Evolutionary conservation across 2,113 vertebrate species (phyloP).

Genomic region (Castor canadensis): DNA sequence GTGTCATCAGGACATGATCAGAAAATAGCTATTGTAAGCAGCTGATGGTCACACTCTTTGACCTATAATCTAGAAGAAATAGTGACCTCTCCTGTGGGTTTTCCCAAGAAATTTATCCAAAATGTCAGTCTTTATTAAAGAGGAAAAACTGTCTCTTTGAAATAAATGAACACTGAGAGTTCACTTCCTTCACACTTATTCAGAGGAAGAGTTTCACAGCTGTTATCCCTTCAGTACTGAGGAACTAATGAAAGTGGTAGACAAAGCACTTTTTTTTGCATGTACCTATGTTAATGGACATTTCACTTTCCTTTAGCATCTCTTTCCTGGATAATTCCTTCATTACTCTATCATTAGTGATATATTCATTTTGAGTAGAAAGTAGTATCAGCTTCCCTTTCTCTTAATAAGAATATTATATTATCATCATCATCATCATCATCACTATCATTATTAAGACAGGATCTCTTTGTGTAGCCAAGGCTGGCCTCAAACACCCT

Average conservation of each 20-base stretch:
- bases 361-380: neutral
- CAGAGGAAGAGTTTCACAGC: too few relatives aligned
- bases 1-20: neutral
- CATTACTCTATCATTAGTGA: neutral
- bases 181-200: too few relatives aligned
- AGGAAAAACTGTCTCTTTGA: constrained; percentile 3
- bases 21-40: neutral
- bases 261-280: neutral
- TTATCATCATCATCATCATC: too few relatives aligned
- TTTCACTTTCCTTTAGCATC: neutral
- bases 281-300: too few relatives aligned
- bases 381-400: neutral
- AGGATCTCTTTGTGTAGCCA: too few relatives aligned
- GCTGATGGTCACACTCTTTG: neutral
- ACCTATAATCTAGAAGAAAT: neutral
- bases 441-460: too few relatives aligned
- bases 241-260: neutral
- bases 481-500: too few relatives aligned
- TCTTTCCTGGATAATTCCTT: neutral
- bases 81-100: neutral
- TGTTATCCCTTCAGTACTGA: neutral
- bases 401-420: neutral
- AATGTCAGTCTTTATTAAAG: neutral
- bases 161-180: neutral
- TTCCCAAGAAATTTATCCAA: neutral